Evolutionary conservation across 2,113 vertebrate genomes (phyloP), one percentile per base, ranked within the genome.

Genomic region (Rhinolophus ferrumequinum): DNA sequence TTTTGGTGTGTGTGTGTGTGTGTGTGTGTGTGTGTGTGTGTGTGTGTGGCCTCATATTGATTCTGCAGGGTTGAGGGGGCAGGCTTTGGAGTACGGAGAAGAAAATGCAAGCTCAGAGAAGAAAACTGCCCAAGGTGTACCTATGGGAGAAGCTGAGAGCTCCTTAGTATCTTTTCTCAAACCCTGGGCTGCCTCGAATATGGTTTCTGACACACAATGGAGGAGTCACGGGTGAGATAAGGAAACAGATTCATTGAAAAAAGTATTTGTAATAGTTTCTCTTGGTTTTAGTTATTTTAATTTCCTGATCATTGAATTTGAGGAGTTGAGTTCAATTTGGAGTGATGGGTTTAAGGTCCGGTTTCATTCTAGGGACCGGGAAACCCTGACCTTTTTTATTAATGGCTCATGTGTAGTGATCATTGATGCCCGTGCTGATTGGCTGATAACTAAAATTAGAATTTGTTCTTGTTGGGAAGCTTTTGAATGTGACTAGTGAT

Each of bases 231-330:
- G 66, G 10, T 38, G 79, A 88, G 47, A 28, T 10, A 24, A 54
- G 69, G 33, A 66, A 54, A 28, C 3, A 62, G 47, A 26, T 79
- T 64, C 22, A 8, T 9, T 76, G 81, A 30, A 50, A 77, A 76
- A 64, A 67, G 8, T n/a, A 24, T 33, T 80, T 79, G 28, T 24
- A 28, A 19, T 52, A 33, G 21, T 91, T 94, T 52, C 60, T 75
- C 19, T 92, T 88, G 41, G 66, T 76, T 97, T 95, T 85, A 28
- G 47, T 24, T 94, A 47, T 41, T 97, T 94, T 84, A 72, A 81
- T 83, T 94, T 90, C 50, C 60, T 70, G n/a, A 6, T 79, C 24
- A 44, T 44, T 89, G 69, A 69, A 86, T 81, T 85, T 86, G 44
- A 58, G 86, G 56, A 82, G 30, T 75, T 83, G 66, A 76, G 56